Base-by-base conservation (phyloP, 2,888 invertebrate species). In the Xanthorhoe spadicearia region DNA sequence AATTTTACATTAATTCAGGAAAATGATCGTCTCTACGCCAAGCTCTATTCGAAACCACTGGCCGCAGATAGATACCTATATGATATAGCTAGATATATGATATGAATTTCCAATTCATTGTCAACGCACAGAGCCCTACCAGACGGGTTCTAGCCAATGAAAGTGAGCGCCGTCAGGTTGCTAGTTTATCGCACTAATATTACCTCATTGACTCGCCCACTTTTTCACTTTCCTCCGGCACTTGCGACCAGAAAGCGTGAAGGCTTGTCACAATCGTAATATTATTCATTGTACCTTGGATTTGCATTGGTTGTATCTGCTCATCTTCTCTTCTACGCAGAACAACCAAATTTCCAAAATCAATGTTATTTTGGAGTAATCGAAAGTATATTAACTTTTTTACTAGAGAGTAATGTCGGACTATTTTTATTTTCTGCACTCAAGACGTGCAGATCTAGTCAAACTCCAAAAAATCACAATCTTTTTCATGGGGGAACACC, bases 141-240 rank as follows among this genome's bases (percentile, higher is more conserved):
- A 61, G 72, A 79, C 78, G 72, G 80, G 78, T 83, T 80, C 75
- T 71, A 72, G 62, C 64, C 70, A 78, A 82, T 70, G 92, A 91
- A 92, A 92, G 91, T 88, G 89, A 91, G 85, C 77, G 87, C 80
- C 80, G 75, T 79, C 74, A 81, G 78, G 83, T 75, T 74, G 80
- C 83, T 85, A 85, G 85, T 84, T 82, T 82, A 84, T 80, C 79
- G 74, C 78, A 75, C 77, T 80, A 79, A 80, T 85, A 83, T 88
- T 90, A 91, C 89, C 83, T 87, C 90, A 90, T 85, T 75, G 80
- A 77, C 81, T 80, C 79, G 83, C 80, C 83, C 78, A 85, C 83
- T 85, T 85, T 88, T 90, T 90, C 90, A 90, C 92, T 92, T 92
- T 92, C 88, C 81, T 88, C 71, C 48, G 73, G 64, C 69, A 80